These are phyloP conservation scores for Ceyx erithaca DNA, from an alignment of 2,797 vertebrate genomes.

Conservation along the genomic window DNA sequence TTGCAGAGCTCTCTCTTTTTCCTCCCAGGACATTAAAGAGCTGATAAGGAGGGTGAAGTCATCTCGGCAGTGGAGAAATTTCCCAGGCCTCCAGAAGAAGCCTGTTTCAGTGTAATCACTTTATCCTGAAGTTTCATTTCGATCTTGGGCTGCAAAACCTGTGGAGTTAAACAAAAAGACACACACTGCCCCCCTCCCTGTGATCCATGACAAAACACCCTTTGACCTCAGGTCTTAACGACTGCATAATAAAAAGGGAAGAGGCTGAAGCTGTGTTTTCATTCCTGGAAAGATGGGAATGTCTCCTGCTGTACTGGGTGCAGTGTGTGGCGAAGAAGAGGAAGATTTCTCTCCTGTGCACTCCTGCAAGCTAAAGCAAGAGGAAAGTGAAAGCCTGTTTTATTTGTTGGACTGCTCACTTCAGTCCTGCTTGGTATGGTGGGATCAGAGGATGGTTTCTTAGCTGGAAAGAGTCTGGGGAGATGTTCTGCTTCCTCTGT, in stretches of 20 bases:
- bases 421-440: not conserved
- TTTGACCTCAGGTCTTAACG: not conserved
- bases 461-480: not conserved
- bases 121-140: constrained; percentile 6
- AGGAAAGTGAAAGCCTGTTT: not conserved
- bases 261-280: not conserved
- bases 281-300: not conserved
- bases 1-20: not conserved
- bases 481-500: not conserved
- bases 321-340: not conserved
- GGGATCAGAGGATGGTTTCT: not conserved
- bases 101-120: not conserved
- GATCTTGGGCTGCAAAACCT: not conserved
- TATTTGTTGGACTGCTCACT: not conserved
- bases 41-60: not conserved
- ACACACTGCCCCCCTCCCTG: not conserved
- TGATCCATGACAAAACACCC: not conserved
- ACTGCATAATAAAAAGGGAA: not conserved
- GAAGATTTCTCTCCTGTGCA: not conserved
- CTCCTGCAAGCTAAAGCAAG: not conserved
- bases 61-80: not conserved
- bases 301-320: not conserved
- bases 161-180: constrained; percentile 19
- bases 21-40: not conserved
- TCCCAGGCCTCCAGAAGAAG: not conserved